Base-by-base conservation (phyloP, 2,113 vertebrate species). In the Plecotus auritus region DNA sequence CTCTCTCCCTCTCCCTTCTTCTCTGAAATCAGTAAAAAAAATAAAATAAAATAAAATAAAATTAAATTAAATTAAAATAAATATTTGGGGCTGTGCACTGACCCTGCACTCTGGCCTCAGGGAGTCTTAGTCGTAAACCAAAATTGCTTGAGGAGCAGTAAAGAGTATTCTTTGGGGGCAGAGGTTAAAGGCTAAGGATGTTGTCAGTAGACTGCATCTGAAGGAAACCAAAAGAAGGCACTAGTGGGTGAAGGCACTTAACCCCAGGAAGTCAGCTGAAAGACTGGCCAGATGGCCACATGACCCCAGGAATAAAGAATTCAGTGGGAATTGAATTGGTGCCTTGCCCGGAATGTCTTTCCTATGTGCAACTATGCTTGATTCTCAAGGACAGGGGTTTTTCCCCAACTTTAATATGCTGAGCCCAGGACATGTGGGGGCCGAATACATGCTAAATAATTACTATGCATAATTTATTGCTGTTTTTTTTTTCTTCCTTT, bases 401-500 rank as follows among this genome's bases (percentile, higher is more conserved):
- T 82, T 30, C 40, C 22, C 42, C 17, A 85, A 5, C 17, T 59
- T 22, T 40, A 74, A 59, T 42, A 32, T 35, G 82, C 95, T 76
- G 85, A 95, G 82, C 56, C 56, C 14, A 59, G 64, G 64, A 86
- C 13, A 54, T 56, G 82, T 42, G 51, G 42, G 77, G 7, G 45
- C 45, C 72, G 89, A 82, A 83, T 78, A 78, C 74, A 78, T 85
- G 90, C 77, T 78, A 93, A 93, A 91, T 88, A 95, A 96, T 92
- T 90, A 84, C 45, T 67, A 9, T 49, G 74, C 69, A 93, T 91
- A 91, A 85, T 84, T 96, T 85, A 97, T 76, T 59, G 88, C 88
- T 95, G 85, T 84, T 90, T 97, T 72, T 59, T 32, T 20, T 81
- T 54, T 40, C 59, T 94, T 92, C 92, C 49, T 96, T 84, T 84